phyloP scores from a whole-genome alignment of 1,140 invertebrate species.

The Ylistrum balloti region DNA sequence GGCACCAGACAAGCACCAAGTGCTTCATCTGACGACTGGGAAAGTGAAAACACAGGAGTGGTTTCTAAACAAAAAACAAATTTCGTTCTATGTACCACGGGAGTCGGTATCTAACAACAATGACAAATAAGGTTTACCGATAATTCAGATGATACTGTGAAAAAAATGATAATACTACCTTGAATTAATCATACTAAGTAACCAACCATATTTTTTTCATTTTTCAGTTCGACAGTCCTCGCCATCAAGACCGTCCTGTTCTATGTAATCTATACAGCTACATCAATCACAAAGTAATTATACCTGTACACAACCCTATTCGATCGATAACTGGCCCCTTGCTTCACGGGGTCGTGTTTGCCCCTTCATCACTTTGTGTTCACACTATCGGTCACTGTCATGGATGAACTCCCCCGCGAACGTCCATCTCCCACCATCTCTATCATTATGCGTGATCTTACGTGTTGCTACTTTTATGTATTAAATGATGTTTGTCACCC shows the following conservation, averaged over 20 bases:
- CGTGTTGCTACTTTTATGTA: not conserved
- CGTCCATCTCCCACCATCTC: not conserved
- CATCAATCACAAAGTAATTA: constrained; percentile 20
- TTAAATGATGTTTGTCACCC: not conserved
- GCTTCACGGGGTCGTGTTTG: not conserved
- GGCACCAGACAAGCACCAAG: too few species aligned
- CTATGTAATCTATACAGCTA: not conserved
- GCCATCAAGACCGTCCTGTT: not conserved
- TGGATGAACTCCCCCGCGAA: not conserved
- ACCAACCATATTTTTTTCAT: not conserved
- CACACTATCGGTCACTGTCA: constrained; percentile 3
- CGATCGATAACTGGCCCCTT: not conserved
- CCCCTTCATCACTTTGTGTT: not conserved
- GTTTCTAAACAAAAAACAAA: too few species aligned
- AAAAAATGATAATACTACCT: not conserved
- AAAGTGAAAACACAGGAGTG: too few species aligned
- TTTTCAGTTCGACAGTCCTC: not conserved
- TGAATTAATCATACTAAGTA: not conserved
- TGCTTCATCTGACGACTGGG: too few species aligned
- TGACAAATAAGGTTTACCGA: too few species aligned
- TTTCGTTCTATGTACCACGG: too few species aligned
- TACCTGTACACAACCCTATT: not conserved
- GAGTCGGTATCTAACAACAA: too few species aligned
- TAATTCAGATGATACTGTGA: not conserved
- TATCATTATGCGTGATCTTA: not conserved